These are phyloP conservation scores for Anorthoa munda DNA, from an alignment of 2,888 invertebrate species.

Conservation along the genomic window DNA sequence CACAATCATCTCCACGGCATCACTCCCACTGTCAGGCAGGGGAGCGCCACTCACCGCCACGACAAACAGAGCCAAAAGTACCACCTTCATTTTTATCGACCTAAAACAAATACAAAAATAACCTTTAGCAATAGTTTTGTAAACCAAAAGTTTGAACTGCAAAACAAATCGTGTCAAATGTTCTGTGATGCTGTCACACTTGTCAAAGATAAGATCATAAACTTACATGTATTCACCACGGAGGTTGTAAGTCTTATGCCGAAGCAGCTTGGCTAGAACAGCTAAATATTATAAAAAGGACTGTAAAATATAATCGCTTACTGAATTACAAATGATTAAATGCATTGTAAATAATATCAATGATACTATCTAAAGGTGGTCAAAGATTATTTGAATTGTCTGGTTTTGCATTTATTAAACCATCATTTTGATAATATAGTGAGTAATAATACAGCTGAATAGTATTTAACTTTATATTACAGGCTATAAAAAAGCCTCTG, in stretches of 20 bases:
- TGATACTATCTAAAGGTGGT: conserved; percentile 46
- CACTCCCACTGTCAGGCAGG: conserved; percentile 65
- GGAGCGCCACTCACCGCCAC: conserved; percentile 78
- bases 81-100: conserved; percentile 77
- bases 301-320: conserved; percentile 48
- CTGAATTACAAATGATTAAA: conserved; percentile 41
- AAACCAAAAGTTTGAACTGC: conserved; percentile 21
- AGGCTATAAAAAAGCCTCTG: background rate
- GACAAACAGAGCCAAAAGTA: conserved; percentile 79
- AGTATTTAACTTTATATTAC: too few species aligned
- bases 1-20: conserved; percentile 78
- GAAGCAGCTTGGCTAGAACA: conserved; percentile 20
- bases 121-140: conserved; percentile 14
- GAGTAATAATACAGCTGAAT: background rate
- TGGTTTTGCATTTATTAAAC: conserved; percentile 23
- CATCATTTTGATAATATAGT: background rate
- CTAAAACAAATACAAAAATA: conserved; percentile 69
- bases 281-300: conserved; percentile 59
- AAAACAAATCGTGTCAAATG: conserved; percentile 18
- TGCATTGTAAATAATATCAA: conserved; percentile 37
- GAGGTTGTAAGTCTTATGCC: conserved; percentile 70
- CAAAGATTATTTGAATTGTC: conserved; percentile 45
- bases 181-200: conserved; percentile 24
- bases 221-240: conserved; percentile 72
- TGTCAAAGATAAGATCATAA: conserved; percentile 22